phyloP scores from a whole-genome alignment of 2,797 vertebrate genomes.

The Picus viridis region DNA sequence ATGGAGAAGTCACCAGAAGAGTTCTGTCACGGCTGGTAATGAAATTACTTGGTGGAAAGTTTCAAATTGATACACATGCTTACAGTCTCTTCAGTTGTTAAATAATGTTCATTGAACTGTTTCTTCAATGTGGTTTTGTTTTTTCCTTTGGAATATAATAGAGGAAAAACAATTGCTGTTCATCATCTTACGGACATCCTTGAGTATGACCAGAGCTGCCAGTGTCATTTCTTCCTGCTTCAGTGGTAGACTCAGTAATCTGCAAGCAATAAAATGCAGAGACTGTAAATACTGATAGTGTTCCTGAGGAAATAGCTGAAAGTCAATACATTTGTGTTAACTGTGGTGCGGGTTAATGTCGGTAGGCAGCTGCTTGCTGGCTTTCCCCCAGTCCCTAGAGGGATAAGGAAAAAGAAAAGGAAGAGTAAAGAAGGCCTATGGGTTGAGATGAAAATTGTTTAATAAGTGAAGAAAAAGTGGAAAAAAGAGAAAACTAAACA shows the following conservation, averaged over 20 bases:
- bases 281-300: background rate
- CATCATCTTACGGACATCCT: background rate
- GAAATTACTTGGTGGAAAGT: background rate
- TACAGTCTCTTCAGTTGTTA: background rate
- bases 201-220: background rate
- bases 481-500: background rate
- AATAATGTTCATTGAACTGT: background rate
- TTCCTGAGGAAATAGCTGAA: background rate
- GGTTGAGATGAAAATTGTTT: background rate
- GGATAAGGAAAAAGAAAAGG: background rate
- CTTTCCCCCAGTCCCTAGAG: accelerated
- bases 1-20: background rate
- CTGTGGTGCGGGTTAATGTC: background rate
- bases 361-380: accelerated
- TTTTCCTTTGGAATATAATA: too few relatives aligned
- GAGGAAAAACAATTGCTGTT: too few relatives aligned
- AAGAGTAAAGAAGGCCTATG: background rate
- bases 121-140: background rate
- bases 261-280: background rate
- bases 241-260: background rate
- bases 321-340: accelerated
- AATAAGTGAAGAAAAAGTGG: background rate
- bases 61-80: background rate
- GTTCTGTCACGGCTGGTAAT: background rate
- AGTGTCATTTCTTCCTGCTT: background rate